Evolutionary conservation across 2,888 invertebrate species (phyloP).

Genomic region (Cepaea hortensis): DNA sequence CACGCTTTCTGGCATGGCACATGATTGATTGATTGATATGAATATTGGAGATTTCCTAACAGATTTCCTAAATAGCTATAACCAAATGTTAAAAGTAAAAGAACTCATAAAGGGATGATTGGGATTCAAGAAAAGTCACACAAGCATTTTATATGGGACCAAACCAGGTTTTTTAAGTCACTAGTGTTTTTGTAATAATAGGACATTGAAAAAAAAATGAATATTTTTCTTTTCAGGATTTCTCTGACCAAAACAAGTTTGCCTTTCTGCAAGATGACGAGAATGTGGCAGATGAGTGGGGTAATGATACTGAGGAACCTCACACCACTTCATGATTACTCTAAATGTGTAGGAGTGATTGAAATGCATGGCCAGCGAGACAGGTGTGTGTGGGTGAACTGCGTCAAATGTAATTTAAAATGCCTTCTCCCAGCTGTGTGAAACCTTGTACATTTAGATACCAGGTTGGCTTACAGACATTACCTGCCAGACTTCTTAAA

Average conservation of each 20-base stretch:
- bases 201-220: neutral
- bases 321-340: slow-evolving; percentile 29
- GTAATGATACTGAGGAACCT: slow-evolving; percentile 44
- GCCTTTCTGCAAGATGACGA: slow-evolving; percentile 67
- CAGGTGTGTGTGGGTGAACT: neutral
- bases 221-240: slow-evolving; percentile 60
- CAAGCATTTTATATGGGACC: too few species aligned
- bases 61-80: too few species aligned
- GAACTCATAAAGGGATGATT: too few species aligned
- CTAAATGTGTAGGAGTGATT: slow-evolving; percentile 8
- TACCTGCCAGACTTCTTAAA: neutral
- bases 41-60: too few species aligned
- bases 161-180: too few species aligned
- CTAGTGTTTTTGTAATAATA: too few species aligned
- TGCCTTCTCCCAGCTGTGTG: too few species aligned
- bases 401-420: neutral
- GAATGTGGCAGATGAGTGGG: slow-evolving; percentile 50
- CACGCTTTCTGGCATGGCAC: too few species aligned
- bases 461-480: neutral
- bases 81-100: neutral
- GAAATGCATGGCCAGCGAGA: neutral
- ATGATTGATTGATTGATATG: too few species aligned
- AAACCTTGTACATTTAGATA: neutral
- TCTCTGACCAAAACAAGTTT: slow-evolving; percentile 72
- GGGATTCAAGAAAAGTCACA: neutral